These are phyloP conservation scores for Forbesichthys papilliferus DNA, from an alignment of 2,113 vertebrate genomes.

Conservation along the genomic window DNA sequence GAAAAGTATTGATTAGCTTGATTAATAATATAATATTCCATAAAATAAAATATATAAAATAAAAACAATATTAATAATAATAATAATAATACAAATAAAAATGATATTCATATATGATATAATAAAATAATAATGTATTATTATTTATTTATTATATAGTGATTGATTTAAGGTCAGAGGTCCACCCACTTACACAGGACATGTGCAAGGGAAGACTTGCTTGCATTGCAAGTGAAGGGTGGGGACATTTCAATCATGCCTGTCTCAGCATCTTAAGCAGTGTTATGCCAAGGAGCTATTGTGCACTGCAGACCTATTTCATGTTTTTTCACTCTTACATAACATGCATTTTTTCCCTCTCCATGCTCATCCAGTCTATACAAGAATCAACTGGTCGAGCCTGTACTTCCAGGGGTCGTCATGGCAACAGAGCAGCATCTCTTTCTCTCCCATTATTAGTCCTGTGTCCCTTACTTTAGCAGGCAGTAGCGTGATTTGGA, in stretches of 20 bases:
- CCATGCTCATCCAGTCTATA: conserved; percentile 25
- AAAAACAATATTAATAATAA: no score
- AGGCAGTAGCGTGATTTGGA: conserved; percentile 44
- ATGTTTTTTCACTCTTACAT: conserved; percentile 50
- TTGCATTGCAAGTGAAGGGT: conserved; percentile 2
- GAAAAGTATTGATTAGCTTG: no score
- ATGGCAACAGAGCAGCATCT: conserved; percentile 77
- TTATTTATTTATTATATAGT: no score
- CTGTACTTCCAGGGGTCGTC: conserved; percentile 73
- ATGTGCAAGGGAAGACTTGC: conserved; percentile 38
- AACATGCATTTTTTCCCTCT: conserved; percentile 41
- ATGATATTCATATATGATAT: no score
- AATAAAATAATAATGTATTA: no score
- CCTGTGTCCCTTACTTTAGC: conserved; percentile 58
- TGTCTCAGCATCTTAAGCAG: conserved; percentile 29
- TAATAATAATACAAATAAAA: no score
- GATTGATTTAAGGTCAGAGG: no score
- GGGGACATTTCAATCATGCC: conserved; percentile 2
- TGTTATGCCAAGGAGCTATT: conserved; percentile 38
- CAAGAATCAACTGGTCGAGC: conserved; percentile 63
- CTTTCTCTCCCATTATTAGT: conserved; percentile 66
- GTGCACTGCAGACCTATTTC: conserved; percentile 61
- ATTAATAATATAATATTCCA: no score
- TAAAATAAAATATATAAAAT: no score
- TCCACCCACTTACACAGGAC: conserved; percentile 42